These are phyloP conservation scores for Pholis gunnellus DNA, from an alignment of 2,113 vertebrate genomes.

Conservation along the genomic window DNA sequence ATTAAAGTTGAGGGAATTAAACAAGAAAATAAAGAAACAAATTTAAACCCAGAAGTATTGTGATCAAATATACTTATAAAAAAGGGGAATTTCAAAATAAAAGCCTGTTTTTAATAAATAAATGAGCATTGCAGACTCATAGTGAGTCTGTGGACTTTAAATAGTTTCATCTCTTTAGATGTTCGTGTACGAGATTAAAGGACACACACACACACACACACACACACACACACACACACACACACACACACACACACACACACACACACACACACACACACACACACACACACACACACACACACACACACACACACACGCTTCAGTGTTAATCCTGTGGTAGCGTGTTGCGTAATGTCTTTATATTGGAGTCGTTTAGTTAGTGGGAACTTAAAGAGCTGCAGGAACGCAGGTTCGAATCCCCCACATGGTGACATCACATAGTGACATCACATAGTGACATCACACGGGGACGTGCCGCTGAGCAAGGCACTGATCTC, in stretches of 20 bases:
- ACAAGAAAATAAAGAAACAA: too few relatives aligned
- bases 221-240: constrained; percentile 22
- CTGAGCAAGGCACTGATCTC: not conserved
- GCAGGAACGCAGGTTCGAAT: not conserved
- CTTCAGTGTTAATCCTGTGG: constrained; percentile 42
- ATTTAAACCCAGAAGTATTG: not conserved
- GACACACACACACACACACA: constrained; percentile 21
- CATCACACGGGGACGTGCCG: too few relatives aligned
- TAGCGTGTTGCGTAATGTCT: constrained; percentile 54
- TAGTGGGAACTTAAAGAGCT: constrained; percentile 14
- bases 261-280: constrained; percentile 23
- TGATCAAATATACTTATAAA: too few relatives aligned
- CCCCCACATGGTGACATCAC: not conserved
- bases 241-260: constrained; percentile 24
- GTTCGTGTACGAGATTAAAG: not conserved
- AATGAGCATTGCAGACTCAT: not conserved
- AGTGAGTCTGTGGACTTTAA: not conserved
- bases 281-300: constrained; percentile 18
- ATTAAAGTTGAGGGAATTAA: too few relatives aligned
- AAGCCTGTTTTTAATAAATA: not conserved
- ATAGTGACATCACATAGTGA: too few relatives aligned
- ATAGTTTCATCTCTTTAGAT: not conserved
- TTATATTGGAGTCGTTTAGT: constrained; percentile 31
- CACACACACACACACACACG: too few relatives aligned
- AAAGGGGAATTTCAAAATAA: not conserved